A percentile compares a stretch with the other conserved stretches of the same genome.
Conservation (phyloP, 1,140 invertebrate species). For the Belonocnema kinseyi region DNA sequence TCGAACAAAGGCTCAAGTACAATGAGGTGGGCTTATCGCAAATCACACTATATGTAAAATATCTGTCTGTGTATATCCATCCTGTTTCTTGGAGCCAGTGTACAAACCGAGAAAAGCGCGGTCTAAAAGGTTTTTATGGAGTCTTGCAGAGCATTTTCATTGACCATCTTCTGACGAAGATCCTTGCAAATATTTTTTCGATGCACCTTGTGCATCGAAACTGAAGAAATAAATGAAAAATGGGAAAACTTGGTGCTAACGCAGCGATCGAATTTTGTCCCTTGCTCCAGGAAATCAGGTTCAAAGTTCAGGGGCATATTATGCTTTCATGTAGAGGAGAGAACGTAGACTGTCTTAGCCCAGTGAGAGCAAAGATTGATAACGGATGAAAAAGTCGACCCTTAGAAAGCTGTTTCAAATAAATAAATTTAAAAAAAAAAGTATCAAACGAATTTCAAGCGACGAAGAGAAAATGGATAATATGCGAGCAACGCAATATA, state of each 20-base stretch:
- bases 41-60: conserved; percentile 50
- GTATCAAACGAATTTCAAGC: conserved; percentile 48
- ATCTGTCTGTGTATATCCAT: conserved; percentile 51
- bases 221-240: conserved; percentile 1
- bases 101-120: conserved; percentile 37
- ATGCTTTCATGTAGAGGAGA: conserved; percentile 68
- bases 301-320: conserved; percentile 54
- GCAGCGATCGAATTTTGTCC: conserved; percentile 38
- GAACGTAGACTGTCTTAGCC: conserved; percentile 71
- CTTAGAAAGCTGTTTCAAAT: conserved; percentile 47
- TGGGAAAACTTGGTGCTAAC: conserved; percentile 18
- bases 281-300: conserved; percentile 41
- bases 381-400: conserved; percentile 53
- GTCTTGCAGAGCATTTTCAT: background rate
- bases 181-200: background rate
- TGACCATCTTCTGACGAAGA: background rate
- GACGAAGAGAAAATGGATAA: conserved; percentile 43
- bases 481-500: conserved; percentile 63
- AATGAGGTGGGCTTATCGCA: conserved; percentile 33
- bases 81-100: conserved; percentile 51
- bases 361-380: conserved; percentile 70
- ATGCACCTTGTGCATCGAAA: background rate
- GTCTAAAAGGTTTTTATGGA: background rate
- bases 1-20: background rate
- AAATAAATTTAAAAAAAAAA: conserved; percentile 35